These are phyloP conservation scores for Tetropium fuscum DNA, from an alignment of 2,888 invertebrate genomes.

Conservation along the genomic window DNA sequence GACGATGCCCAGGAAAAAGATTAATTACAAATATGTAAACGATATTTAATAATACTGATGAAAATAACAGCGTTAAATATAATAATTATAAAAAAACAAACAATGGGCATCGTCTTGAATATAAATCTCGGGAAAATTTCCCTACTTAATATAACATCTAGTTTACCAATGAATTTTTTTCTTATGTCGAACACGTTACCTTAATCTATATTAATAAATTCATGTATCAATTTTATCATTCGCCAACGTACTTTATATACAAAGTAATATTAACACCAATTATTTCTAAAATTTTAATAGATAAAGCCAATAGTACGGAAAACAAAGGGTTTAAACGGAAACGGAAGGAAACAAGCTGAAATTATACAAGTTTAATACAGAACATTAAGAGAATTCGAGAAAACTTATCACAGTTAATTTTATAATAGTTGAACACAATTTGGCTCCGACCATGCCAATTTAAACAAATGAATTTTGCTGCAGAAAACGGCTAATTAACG, in stretches of 20 bases:
- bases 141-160: conserved; percentile 63
- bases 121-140: conserved; percentile 53
- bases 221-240: conserved; percentile 45
- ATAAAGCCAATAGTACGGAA: conserved; percentile 13
- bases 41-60: conserved; percentile 43
- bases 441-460: conserved; percentile 15
- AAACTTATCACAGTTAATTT: conserved; percentile 28
- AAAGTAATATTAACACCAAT: conserved; percentile 27
- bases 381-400: conserved; percentile 15
- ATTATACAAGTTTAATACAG: background rate
- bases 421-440: conserved; percentile 23
- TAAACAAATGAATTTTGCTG: too few relatives aligned
- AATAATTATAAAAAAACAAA: conserved; percentile 25
- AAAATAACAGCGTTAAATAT: conserved; percentile 30
- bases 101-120: conserved; percentile 54
- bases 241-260: conserved; percentile 19
- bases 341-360: background rate
- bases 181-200: conserved; percentile 62
- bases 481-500: too few relatives aligned
- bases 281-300: conserved; percentile 16
- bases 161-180: conserved; percentile 61
- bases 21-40: conserved; percentile 24
- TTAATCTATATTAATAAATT: conserved; percentile 52
- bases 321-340: background rate
- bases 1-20: conserved; percentile 42